phyloP scores from a whole-genome alignment of 2,113 vertebrate genomes.

The Eidolon helvum region DNA sequence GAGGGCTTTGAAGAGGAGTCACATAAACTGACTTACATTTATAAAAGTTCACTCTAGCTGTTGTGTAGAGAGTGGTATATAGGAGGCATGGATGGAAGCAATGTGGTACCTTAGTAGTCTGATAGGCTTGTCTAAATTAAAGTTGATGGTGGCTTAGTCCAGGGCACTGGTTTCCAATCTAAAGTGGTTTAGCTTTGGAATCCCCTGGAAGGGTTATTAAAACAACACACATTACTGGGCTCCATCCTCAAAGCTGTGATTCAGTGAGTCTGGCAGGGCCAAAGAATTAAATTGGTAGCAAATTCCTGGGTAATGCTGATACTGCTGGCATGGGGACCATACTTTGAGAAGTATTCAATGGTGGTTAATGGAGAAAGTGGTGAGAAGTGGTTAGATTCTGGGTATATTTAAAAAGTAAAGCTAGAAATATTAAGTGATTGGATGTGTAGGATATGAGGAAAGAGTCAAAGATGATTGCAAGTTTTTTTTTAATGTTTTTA shows the following conservation, averaged over 20 bases:
- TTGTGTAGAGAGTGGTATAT: neutral
- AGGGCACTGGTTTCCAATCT: neutral
- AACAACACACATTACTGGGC: neutral
- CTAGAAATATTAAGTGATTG: neutral
- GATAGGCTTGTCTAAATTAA: neutral
- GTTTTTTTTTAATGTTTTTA: neutral
- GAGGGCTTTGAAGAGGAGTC: neutral
- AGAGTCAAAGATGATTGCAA: neutral
- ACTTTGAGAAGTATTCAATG: neutral
- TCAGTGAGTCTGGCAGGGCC: neutral
- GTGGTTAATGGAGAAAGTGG: neutral
- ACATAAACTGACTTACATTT: neutral
- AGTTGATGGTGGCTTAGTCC: neutral
- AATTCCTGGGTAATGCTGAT: neutral
- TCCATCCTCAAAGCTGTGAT: neutral
- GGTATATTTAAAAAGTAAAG: neutral
- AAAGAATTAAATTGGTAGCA: neutral
- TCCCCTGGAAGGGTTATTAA: neutral
- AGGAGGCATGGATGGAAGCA: neutral
- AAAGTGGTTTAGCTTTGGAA: neutral
- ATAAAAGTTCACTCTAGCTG: neutral
- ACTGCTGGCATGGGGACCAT: neutral
- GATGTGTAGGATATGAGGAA: neutral
- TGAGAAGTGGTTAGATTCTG: neutral
- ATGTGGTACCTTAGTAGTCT: neutral